phyloP scores from a whole-genome alignment of 1,140 invertebrate genomes.

The Bathynomus jamesi region DNA sequence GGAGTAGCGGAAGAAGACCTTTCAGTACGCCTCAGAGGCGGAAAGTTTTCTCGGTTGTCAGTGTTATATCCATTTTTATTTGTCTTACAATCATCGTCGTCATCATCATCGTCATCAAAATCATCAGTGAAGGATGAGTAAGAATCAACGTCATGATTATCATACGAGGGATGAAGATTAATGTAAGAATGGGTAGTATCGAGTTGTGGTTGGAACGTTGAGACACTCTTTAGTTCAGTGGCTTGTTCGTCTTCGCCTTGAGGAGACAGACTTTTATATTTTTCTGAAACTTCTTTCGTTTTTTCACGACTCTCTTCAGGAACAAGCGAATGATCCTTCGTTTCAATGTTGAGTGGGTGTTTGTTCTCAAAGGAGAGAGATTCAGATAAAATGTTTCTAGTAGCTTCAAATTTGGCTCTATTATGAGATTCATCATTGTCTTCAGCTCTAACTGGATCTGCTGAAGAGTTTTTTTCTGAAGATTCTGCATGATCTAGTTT shows the following conservation, averaged over 20 bases:
- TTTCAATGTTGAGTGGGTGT: too few relatives aligned
- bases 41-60: neutral
- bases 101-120: slow-evolving; percentile 33
- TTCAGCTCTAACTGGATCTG: too few relatives aligned
- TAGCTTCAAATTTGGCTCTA: too few relatives aligned
- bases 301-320: too few relatives aligned
- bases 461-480: too few relatives aligned
- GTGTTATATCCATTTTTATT: neutral
- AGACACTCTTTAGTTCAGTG: neutral
- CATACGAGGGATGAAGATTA: neutral
- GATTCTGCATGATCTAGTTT: neutral
- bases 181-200: neutral
- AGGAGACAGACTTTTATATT: too few relatives aligned
- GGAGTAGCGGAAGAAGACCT: slow-evolving; percentile 22
- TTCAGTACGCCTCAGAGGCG: slow-evolving; percentile 19
- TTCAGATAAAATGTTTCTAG: too few relatives aligned
- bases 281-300: too few relatives aligned
- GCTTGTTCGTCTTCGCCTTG: too few relatives aligned
- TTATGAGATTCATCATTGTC: too few relatives aligned
- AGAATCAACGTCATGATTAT: slow-evolving; percentile 16
- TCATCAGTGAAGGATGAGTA: slow-evolving; percentile 35
- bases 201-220: neutral
- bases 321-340: too few relatives aligned
- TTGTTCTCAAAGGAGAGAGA: too few relatives aligned
- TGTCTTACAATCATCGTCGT: slow-evolving; percentile 12